These are phyloP conservation scores for Syrrhaptes paradoxus DNA, from an alignment of 2,113 vertebrate species.

Conservation along the genomic window DNA sequence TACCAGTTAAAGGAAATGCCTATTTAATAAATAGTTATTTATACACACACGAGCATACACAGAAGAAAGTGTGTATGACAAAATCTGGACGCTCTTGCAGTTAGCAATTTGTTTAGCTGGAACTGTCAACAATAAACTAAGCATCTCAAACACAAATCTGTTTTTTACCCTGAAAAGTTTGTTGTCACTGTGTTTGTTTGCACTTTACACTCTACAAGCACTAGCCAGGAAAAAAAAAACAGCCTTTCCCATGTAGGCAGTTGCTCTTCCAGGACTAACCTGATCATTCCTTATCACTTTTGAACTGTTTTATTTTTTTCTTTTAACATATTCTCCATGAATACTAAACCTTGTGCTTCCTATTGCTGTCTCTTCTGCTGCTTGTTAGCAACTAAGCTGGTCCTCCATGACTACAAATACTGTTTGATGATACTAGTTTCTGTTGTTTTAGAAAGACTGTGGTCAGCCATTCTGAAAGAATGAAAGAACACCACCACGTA, in stretches of 20 bases:
- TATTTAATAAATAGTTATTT: not conserved
- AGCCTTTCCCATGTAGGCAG: not conserved
- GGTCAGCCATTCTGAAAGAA: not conserved
- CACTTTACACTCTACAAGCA: not conserved
- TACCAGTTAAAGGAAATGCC: not conserved
- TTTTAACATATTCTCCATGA: not conserved
- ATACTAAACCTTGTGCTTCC: not conserved
- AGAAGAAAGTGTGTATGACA: not conserved
- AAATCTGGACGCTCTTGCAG: not conserved
- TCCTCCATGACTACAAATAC: not conserved
- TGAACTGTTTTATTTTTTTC: not conserved
- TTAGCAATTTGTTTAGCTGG: not conserved
- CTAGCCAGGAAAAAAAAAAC: rapidly evolving
- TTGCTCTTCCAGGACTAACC: not conserved
- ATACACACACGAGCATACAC: not conserved
- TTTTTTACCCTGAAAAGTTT: not conserved
- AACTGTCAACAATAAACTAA: not conserved
- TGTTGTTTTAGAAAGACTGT: not conserved
- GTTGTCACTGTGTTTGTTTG: not conserved
- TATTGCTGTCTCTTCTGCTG: not conserved
- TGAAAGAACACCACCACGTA: not conserved
- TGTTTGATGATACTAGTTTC: not conserved
- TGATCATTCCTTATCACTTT: not conserved
- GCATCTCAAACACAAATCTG: not conserved
- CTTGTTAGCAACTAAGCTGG: not conserved